These are phyloP conservation scores for Oryzias dopingdopingensis DNA, from an alignment of 2,797 vertebrate genomes.

Conservation along the genomic window DNA sequence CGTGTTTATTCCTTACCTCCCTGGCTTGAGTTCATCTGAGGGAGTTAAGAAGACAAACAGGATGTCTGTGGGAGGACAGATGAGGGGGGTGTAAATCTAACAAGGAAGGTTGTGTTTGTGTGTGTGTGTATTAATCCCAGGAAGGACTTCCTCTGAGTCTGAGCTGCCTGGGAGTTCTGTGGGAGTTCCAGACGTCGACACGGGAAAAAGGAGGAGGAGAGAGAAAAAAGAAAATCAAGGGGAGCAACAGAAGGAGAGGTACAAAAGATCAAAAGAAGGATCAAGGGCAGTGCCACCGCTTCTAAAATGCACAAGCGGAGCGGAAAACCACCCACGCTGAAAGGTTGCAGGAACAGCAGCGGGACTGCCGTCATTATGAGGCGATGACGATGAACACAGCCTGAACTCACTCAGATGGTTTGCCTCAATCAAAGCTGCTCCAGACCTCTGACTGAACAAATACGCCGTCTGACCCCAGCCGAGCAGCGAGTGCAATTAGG, in stretches of 20 bases:
- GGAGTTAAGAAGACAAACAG: constrained; percentile 69
- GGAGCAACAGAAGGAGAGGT: constrained; percentile 23
- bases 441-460: constrained; percentile 49
- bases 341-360: constrained; percentile 44
- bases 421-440: constrained; percentile 48
- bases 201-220: constrained; percentile 45
- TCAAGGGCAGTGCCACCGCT: constrained; percentile 56
- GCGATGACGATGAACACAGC: constrained; percentile 50
- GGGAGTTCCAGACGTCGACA: constrained; percentile 67
- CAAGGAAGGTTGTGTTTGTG: constrained; percentile 60
- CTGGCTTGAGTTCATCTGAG: constrained; percentile 59
- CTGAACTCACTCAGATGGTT: constrained; percentile 42
- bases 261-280: constrained; percentile 47
- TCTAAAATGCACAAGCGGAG: constrained; percentile 34
- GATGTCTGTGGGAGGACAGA: constrained; percentile 77
- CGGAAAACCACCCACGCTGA: constrained; percentile 65
- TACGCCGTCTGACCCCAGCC: constrained; percentile 23
- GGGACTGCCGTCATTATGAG: constrained; percentile 51
- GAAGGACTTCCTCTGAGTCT: constrained; percentile 73
- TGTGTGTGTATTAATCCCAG: constrained; percentile 65
- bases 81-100: constrained; percentile 64
- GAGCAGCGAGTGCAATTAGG: constrained; percentile 25
- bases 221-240: constrained; percentile 33
- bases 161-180: constrained; percentile 74
- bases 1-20: constrained; percentile 60